Percentiles rank a stretch among this genome's conserved stretches.
Evolutionary conservation across 2,888 invertebrate genomes (phyloP).

Genomic region (Drosophila pseudotalamancana): DNA sequence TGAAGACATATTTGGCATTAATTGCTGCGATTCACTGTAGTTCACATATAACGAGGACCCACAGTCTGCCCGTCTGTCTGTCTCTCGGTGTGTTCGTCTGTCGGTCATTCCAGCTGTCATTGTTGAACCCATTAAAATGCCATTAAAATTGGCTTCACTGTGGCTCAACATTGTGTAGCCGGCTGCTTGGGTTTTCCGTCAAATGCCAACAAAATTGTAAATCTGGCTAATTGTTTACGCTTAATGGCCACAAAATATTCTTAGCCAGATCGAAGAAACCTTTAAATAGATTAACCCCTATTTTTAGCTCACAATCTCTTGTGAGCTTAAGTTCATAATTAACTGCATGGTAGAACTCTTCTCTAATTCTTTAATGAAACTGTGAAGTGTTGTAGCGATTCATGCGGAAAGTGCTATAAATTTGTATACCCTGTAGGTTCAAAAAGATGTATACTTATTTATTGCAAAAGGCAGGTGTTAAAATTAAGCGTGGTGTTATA

Average conservation of each 20-base stretch:
- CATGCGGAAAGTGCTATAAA: constrained; percentile 7
- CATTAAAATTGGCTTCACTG: constrained; percentile 63
- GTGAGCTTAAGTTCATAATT: background rate
- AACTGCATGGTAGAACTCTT: background rate
- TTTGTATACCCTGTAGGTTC: too few species aligned
- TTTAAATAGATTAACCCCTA: constrained; percentile 17
- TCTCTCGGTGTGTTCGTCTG: constrained; percentile 1
- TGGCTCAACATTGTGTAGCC: constrained; percentile 41
- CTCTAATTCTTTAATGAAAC: background rate
- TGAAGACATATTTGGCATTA: constrained; percentile 67
- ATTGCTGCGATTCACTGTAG: constrained; percentile 14
- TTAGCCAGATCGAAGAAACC: constrained; percentile 24
- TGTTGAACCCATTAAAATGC: constrained; percentile 65
- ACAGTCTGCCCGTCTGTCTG: background rate
- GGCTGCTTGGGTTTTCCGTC: constrained; percentile 20
- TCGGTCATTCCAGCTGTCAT: constrained; percentile 22
- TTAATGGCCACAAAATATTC: constrained; percentile 26
- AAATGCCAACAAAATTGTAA: constrained; percentile 30
- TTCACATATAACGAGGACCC: background rate
- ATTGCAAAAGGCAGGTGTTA: too few species aligned
- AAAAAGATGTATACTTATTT: too few species aligned
- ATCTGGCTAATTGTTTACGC: constrained; percentile 24
- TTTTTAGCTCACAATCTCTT: constrained; percentile 16
- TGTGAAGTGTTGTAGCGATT: background rate
- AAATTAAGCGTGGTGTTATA: too few species aligned